These are phyloP conservation scores for Etheostoma perlongum DNA, from an alignment of 2,797 vertebrate genomes.

Conservation along the genomic window DNA sequence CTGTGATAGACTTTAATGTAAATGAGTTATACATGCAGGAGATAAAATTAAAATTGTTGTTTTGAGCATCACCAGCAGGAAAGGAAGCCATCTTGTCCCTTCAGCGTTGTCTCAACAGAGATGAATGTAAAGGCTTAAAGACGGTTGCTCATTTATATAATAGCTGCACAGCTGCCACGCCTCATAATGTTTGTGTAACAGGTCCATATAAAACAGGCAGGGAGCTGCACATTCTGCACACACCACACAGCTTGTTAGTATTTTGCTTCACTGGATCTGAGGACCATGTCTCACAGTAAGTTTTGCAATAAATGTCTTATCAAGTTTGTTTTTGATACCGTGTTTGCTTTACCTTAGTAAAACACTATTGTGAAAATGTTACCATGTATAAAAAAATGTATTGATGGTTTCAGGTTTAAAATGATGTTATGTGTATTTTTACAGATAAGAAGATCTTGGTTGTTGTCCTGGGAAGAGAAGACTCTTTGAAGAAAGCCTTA, in stretches of 20 bases:
- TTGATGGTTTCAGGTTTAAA: background rate
- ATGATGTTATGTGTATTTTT: background rate
- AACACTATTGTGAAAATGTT: too few relatives aligned
- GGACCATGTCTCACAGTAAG: slow-evolving; percentile 1
- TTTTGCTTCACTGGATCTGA: background rate
- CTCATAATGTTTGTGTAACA: background rate
- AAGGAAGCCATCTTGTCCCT: background rate
- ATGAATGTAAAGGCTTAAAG: background rate
- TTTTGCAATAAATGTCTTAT: background rate
- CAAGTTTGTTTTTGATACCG: too few relatives aligned
- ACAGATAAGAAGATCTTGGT: slow-evolving; percentile 5
- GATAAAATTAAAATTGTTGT: background rate
- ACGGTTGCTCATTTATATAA: background rate
- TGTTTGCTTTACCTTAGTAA: background rate
- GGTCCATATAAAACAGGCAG: slow-evolving; percentile 9
- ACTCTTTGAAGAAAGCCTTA: background rate
- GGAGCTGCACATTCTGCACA: background rate
- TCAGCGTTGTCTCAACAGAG: background rate
- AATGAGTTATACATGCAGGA: too few relatives aligned
- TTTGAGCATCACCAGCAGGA: slow-evolving; percentile 8
- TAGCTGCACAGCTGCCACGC: background rate
- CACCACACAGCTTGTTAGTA: background rate
- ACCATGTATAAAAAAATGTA: too few relatives aligned
- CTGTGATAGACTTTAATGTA: too few relatives aligned
- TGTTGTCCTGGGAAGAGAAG: background rate